Conservation (phyloP, 1,140 invertebrate genomes). For the Parasteatoda tepidariorum region DNA sequence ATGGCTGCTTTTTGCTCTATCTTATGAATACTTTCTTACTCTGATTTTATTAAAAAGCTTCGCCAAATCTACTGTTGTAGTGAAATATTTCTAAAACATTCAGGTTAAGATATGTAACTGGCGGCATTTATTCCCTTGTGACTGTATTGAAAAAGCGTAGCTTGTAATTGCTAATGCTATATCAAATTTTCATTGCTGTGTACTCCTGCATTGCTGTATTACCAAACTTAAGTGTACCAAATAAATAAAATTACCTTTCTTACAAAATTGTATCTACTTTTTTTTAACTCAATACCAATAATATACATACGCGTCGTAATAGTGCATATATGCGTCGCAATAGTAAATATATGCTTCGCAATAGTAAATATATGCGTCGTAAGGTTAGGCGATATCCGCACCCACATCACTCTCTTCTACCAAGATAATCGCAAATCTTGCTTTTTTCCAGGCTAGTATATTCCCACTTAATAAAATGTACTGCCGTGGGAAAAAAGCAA, state of each 20-base stretch:
- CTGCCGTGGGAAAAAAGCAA: too few species aligned
- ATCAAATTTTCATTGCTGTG: slow-evolving; percentile 53
- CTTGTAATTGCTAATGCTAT: slow-evolving; percentile 53
- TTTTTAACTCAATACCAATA: too few species aligned
- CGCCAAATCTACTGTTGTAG: slow-evolving; percentile 6
- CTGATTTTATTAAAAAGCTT: neutral
- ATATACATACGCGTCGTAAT: too few species aligned
- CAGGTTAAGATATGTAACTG: slow-evolving; percentile 38
- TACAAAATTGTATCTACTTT: too few species aligned
- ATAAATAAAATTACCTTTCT: slow-evolving; percentile 58
- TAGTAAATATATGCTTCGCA: too few species aligned
- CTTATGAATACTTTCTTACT: neutral
- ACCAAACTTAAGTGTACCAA: slow-evolving; percentile 44
- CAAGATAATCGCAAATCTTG: too few species aligned
- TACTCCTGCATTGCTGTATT: slow-evolving; percentile 57
- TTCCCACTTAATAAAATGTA: too few species aligned
- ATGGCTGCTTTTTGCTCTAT: neutral
- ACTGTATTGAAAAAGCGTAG: slow-evolving; percentile 44
- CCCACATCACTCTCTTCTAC: too few species aligned
- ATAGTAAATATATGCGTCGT: too few species aligned
- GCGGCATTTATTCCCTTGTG: slow-evolving; percentile 40
- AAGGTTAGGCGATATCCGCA: too few species aligned
- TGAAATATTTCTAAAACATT: slow-evolving; percentile 39
- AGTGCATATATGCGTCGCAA: too few species aligned
- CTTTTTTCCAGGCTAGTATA: too few species aligned